Conservation (phyloP, 23 tunicate genomes). For the Trididemnum nubilum region DNA sequence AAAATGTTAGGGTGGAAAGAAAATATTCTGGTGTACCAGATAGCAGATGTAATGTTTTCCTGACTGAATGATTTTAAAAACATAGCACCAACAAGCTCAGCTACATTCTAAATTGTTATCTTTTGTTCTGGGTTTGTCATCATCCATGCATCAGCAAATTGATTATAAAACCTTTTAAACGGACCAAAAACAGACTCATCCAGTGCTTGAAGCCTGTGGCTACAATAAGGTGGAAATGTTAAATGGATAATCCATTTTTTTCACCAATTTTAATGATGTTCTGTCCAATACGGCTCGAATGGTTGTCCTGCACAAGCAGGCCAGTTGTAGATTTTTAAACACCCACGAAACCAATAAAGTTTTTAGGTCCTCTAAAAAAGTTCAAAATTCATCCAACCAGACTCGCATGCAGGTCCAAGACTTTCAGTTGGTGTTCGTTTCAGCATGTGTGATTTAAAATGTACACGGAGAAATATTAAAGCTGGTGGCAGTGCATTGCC, state of each 20-base stretch:
- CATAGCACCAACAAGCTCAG: slow-evolving; percentile 22
- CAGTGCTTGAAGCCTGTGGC: slow-evolving; percentile 49
- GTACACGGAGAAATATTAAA: slow-evolving; percentile 42
- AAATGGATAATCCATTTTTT: slow-evolving; percentile 31
- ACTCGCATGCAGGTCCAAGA: slow-evolving; percentile 7
- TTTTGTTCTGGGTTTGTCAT: slow-evolving; percentile 17
- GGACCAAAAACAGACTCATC: slow-evolving; percentile 51
- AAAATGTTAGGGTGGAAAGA: slow-evolving; percentile 20
- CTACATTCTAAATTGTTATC: slow-evolving; percentile 36
- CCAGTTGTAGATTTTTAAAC: slow-evolving; percentile 32
- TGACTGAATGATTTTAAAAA: slow-evolving; percentile 22
- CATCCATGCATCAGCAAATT: slow-evolving; percentile 34
- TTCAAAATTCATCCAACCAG: slow-evolving; percentile 39
- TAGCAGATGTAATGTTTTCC: slow-evolving; percentile 45
- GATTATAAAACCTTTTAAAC: slow-evolving; percentile 28
- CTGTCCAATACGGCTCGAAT: slow-evolving; percentile 26
- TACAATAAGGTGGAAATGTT: slow-evolving; percentile 54
- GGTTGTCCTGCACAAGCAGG: slow-evolving; percentile 37
- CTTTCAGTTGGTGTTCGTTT: slow-evolving; percentile 26
- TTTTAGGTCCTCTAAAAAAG: slow-evolving; percentile 14
- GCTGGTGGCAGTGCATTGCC: slow-evolving; percentile 49
- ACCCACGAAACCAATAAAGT: slow-evolving; percentile 34
- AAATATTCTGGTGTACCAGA: slow-evolving; percentile 8
- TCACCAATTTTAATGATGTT: slow-evolving; percentile 31
- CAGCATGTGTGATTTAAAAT: slow-evolving; percentile 27